Evolutionary conservation across 2,113 vertebrate genomes (phyloP).

Genomic region (Colossoma macropomum): DNA sequence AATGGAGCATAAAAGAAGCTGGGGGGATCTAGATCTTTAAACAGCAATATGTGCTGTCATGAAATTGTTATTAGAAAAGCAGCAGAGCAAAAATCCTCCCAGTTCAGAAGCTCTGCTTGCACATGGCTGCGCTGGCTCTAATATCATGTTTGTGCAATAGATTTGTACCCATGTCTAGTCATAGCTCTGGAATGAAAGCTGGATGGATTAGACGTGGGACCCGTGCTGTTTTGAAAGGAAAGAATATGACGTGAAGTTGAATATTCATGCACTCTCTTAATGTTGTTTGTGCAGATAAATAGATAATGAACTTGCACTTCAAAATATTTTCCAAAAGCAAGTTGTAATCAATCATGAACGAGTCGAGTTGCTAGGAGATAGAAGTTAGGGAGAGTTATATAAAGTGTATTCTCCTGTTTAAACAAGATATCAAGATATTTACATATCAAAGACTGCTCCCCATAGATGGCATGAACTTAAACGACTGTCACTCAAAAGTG

Average conservation of each 20-base stretch:
- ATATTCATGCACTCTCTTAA: conserved; percentile 45
- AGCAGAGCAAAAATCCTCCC: conserved; percentile 4
- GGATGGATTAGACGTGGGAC: conserved; percentile 38
- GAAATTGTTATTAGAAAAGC: conserved; percentile 49
- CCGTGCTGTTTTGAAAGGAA: conserved; percentile 10
- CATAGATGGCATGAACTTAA: conserved; percentile 28
- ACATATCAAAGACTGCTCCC: conserved; percentile 45
- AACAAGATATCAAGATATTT: conserved; percentile 54
- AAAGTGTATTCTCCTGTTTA: conserved; percentile 28
- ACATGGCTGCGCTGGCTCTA: background rate
- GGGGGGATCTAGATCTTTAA: conserved; percentile 46
- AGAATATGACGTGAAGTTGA: background rate
- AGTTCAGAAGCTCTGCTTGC: conserved; percentile 3
- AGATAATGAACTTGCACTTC: conserved; percentile 57
- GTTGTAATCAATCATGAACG: conserved; percentile 56
- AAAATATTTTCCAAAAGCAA: conserved; percentile 57
- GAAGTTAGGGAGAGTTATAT: background rate
- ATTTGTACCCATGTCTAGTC: conserved; percentile 36
- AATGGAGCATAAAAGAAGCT: conserved; percentile 54
- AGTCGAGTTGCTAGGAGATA: conserved; percentile 31
- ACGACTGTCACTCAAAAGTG: conserved; percentile 14
- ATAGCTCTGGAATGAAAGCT: conserved; percentile 14
- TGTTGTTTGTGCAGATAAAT: conserved; percentile 56
- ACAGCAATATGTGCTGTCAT: conserved; percentile 41
- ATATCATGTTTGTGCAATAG: conserved; percentile 26